Base-by-base conservation (phyloP, 2,888 invertebrate genomes). In the Coenonympha glycerion region DNA sequence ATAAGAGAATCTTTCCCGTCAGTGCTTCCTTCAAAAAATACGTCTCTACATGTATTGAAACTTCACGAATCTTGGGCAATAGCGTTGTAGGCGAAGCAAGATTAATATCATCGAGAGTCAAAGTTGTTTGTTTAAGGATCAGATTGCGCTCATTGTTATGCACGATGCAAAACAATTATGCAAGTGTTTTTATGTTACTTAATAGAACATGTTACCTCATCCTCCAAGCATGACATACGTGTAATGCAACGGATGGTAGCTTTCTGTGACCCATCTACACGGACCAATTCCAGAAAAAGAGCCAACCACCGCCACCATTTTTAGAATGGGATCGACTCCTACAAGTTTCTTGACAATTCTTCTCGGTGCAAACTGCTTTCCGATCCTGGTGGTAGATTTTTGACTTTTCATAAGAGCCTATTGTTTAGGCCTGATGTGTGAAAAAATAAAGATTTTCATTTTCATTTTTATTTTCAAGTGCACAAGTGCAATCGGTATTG, bases 11-110 rank as follows among this genome's bases (percentile, higher is more conserved):
- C 53, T 28, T 52, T 13, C 44, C 39, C 47, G 16, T 21, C 15
- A 37, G 30, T 9, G 9, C 18, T 52, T 31, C 18, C 30, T 33
- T 47, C 36, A 47, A 21, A 30, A 3, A 31, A 9, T 3, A 5
- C 11, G 33, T 39, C 45, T 50, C 50, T 45, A 50, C 49, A 33
- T 33, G 31, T 39, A 33, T 45, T 45, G 45, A 45, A 50, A 24
- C 24, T 39, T 33, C 21, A 28, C 42, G 42, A 42, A 34, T 30
- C 31, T 41, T 24, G 44, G 39, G 31, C 19, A 45, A 45, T 45
- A 22, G 18, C 15, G 16, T 39, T 15, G 21, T 39, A 30, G 22
- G 37, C 31, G 19, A 42, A 42, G 8, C 21, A 42, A 42, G 42
- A 42, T 42, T 42, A 30, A 42, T 42, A 28, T 42, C 41, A 41